Percentiles rank a stretch among this genome's conserved stretches.
These are phyloP conservation scores for Mesoligia furuncula DNA, from an alignment of 2,888 invertebrate species.

Conservation along the genomic window DNA sequence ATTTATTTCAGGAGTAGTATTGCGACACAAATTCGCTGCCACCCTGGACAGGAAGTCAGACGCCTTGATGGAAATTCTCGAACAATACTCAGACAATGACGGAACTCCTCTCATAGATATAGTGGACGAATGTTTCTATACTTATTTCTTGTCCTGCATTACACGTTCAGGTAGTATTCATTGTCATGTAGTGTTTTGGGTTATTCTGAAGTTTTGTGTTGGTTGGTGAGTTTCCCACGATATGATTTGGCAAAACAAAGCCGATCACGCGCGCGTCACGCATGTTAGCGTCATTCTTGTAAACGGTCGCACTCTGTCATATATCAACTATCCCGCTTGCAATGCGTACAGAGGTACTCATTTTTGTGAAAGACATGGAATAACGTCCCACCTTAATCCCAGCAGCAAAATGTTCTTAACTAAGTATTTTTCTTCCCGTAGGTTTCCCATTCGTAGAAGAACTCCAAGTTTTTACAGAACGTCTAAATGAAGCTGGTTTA, in stretches of 20 bases:
- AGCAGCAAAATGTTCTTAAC: neutral
- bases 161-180: slow-evolving; percentile 69
- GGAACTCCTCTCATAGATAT: slow-evolving; percentile 71
- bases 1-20: slow-evolving; percentile 60
- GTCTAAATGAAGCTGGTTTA: slow-evolving; percentile 75
- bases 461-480: slow-evolving; percentile 69
- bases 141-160: slow-evolving; percentile 74
- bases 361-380: neutral
- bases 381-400: neutral
- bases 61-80: slow-evolving; percentile 65
- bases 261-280: neutral
- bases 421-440: neutral
- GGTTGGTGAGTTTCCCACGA: neutral
- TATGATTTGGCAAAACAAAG: neutral
- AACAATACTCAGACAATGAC: slow-evolving; percentile 62
- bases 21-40: slow-evolving; percentile 58
- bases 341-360: neutral
- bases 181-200: neutral
- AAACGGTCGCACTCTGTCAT: too few species aligned
- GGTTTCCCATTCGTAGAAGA: slow-evolving; percentile 75
- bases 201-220: neutral
- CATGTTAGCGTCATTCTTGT: too few species aligned
- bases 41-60: slow-evolving; percentile 73
- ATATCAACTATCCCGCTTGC: neutral
- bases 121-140: slow-evolving; percentile 72